phyloP scores from a whole-genome alignment of 2,888 invertebrate species.

The Enchytraeus crypticus region DNA sequence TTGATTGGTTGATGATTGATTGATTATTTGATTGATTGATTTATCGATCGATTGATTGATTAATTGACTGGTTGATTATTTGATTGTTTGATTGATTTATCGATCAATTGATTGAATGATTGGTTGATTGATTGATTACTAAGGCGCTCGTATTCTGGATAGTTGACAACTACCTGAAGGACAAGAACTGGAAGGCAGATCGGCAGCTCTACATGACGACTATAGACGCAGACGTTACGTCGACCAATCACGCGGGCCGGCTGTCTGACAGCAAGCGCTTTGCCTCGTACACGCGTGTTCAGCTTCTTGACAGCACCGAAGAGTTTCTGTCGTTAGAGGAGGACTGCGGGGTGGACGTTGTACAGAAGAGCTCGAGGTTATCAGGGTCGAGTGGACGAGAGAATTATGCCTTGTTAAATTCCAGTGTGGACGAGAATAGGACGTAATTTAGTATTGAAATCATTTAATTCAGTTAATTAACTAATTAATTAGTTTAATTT shows the following conservation, averaged over 20 bases:
- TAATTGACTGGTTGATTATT: no score
- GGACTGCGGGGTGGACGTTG: neutral
- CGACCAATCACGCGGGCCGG: neutral
- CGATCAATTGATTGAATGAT: neutral
- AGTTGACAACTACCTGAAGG: conserved; percentile 70
- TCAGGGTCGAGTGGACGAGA: no score
- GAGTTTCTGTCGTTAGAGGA: neutral
- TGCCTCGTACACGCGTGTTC: neutral
- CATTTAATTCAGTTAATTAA: no score
- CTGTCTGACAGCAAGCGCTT: neutral
- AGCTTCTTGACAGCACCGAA: neutral
- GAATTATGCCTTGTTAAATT: no score
- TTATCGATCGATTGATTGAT: no score
- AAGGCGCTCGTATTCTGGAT: conserved; percentile 78
- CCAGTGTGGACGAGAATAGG: no score
- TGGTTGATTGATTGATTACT: neutral
- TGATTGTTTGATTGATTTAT: neutral
- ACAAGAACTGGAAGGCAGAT: neutral
- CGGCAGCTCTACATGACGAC: no score
- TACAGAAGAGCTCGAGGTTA: no score
- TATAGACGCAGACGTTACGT: neutral
- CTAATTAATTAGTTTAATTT: no score
- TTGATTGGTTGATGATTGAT: no score
- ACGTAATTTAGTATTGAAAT: no score
- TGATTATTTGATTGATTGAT: no score